phyloP scores from a whole-genome alignment of 2,888 invertebrate genomes.

The Anthophora plumipes region DNA sequence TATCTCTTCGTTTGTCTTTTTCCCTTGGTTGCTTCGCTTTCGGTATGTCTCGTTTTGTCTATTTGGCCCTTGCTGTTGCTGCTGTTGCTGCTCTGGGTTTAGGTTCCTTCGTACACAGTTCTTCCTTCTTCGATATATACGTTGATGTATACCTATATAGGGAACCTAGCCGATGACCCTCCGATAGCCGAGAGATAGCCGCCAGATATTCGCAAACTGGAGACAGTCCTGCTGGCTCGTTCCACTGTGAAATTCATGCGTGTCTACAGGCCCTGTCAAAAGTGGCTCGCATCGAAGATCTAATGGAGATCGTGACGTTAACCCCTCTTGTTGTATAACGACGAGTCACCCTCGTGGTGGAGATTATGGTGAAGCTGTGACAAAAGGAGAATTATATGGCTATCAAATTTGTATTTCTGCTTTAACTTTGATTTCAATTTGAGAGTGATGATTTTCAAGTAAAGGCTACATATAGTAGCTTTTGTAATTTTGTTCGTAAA shows the following conservation, averaged over 20 bases:
- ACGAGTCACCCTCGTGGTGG: no score
- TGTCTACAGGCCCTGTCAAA: constrained; percentile 69
- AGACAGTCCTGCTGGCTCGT: constrained; percentile 69
- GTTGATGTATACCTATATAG: constrained; percentile 50
- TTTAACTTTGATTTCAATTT: no score
- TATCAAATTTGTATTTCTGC: no score
- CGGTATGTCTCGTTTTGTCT: constrained; percentile 35
- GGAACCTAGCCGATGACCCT: constrained; percentile 72
- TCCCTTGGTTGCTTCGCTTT: background rate
- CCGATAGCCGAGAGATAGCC: constrained; percentile 75
- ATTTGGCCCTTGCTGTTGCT: no score
- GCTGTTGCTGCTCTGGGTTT: constrained; percentile 3
- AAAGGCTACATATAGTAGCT: no score
- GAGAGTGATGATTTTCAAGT: no score
- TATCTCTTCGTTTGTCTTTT: constrained; percentile 17
- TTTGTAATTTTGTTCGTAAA: no score
- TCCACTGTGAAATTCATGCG: constrained; percentile 72
- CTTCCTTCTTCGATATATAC: constrained; percentile 48
- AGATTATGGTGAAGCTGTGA: no score
- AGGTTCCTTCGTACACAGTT: constrained; percentile 3
- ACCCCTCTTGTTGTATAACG: no score
- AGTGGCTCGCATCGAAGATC: constrained; percentile 23
- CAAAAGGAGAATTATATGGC: no score
- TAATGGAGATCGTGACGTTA: background rate
- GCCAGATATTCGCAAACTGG: constrained; percentile 77